Conservation (phyloP, 92 coral and sea anemone genomes). For the Actinernus sp. region DNA sequence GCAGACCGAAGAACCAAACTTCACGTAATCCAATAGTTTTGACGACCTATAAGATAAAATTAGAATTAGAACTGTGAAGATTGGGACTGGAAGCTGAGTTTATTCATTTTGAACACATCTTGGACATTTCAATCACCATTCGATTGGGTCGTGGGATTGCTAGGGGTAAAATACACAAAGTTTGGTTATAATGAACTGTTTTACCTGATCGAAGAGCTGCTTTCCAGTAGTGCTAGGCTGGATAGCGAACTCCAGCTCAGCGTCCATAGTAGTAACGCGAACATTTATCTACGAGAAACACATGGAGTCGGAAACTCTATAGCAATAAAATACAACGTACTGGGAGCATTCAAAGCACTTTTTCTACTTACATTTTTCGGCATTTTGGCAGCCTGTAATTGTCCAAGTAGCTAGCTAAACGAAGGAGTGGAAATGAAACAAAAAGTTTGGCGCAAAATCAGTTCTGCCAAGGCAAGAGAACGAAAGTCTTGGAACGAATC, state of each 20-base stretch:
- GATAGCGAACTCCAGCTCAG: conserved; percentile 96
- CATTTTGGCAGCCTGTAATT: conserved; percentile 16
- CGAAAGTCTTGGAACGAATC: too few species aligned
- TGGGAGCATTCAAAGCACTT: too few species aligned
- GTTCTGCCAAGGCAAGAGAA: too few species aligned
- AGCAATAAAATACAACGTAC: too few species aligned
- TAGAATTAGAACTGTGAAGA: too few species aligned
- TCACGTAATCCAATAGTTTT: conserved; percentile 96
- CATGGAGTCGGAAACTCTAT: conserved; percentile 12
- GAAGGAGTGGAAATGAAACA: conserved; percentile 2
- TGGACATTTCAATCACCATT: too few species aligned
- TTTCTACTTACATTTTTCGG: conserved; percentile 43
- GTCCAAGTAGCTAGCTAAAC: conserved; percentile 3
- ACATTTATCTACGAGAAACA: conserved; percentile 90
- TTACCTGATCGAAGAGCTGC: conserved; percentile 95
- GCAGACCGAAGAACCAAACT: conserved; percentile 94
- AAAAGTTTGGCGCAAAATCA: too few species aligned
- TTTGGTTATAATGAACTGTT: conserved; percentile 1
- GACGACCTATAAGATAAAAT: conserved; percentile 89
- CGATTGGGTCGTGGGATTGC: neutral
- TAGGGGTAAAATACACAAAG: neutral
- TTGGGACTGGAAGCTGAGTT: neutral
- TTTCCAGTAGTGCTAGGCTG: conserved; percentile 98
- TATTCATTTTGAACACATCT: neutral
- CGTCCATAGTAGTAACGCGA: conserved; percentile 95